Base-by-base conservation (phyloP, 1,140 invertebrate genomes). In the Orius insidiosus region DNA sequence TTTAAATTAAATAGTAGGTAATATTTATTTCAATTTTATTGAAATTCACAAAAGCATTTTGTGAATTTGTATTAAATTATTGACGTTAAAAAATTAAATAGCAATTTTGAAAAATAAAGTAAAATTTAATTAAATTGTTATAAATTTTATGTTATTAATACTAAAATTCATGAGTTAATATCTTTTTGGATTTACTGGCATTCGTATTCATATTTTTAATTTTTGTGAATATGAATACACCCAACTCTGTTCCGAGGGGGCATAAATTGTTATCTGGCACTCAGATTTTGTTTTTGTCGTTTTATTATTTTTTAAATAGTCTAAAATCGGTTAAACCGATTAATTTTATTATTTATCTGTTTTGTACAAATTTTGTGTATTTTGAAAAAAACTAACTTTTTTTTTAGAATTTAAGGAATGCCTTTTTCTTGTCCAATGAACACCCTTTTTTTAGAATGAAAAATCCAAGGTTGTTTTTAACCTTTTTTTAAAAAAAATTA, bases 291-390 rank as follows among this genome's bases (percentile, higher is more conserved):
- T 38, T 11, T 38, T 38, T 38, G 15, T 38, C 15, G 10, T 11
- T 38, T 38, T 38, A 11, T 38, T 10, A 38, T 38, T 38, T 38
- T 38, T 47, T n/a, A n/a, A n/a, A n/a, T n/a, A n/a, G n/a, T n/a
- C n/a, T n/a, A n/a, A n/a, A n/a, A n/a, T n/a, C n/a, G n/a, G n/a
- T n/a, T n/a, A n/a, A n/a, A 30, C 31, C 24, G 7, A 40, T 33
- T 24, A 35, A 24, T 39, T 11, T 13, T 47, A 32, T 40, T 41
- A 38, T 47, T 47, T 30, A 35, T 46, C 14, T 46, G 30, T 15
- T 38, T 40, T 47, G 46, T 47, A 47, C 38, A 47, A 47, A 47
- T 36, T 5, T 18, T 11, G 39, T 33, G 46, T 47, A 38, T 40
- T 47, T 32, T 40, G 14, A 40, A 30, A n/a, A 30, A 24, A 19